Conservation (phyloP, 1,140 invertebrate genomes). For the Pemphigus obesinymphae region DNA sequence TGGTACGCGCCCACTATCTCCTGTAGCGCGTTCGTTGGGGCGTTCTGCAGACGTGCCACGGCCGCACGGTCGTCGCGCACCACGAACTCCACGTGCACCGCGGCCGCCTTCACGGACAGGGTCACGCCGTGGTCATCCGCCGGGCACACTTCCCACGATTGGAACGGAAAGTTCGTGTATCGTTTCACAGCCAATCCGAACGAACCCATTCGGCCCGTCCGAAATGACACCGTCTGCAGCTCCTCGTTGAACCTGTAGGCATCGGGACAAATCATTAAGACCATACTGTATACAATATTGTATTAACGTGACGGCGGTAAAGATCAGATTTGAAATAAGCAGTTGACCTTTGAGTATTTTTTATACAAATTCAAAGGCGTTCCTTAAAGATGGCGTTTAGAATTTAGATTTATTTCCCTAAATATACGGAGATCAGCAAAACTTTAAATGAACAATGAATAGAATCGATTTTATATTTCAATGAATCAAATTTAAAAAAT, state of each 20-base stretch:
- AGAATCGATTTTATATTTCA: too few species aligned
- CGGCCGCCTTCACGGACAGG: conserved; percentile 62
- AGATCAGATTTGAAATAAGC: too few species aligned
- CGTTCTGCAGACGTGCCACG: conserved; percentile 58
- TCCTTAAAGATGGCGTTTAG: too few species aligned
- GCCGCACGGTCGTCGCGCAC: conserved; percentile 55
- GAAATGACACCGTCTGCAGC: conserved; percentile 59
- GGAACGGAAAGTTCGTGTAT: conserved; percentile 76
- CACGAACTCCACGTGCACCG: conserved; percentile 66
- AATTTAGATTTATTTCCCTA: too few species aligned
- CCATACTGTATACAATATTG: too few species aligned
- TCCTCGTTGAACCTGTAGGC: conserved; percentile 43
- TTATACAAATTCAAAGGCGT: too few species aligned
- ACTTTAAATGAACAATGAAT: too few species aligned
- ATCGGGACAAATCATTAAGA: too few species aligned
- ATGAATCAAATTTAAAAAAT: too few species aligned
- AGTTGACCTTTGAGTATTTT: too few species aligned
- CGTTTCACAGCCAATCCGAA: conserved; percentile 69
- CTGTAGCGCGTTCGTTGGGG: conserved; percentile 55
- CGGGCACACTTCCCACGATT: conserved; percentile 77
- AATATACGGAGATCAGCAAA: too few species aligned
- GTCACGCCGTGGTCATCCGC: conserved; percentile 58
- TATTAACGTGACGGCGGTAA: too few species aligned
- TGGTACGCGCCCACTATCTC: conserved; percentile 56
- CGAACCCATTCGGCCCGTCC: conserved; percentile 67